Evolutionary conservation across 2,888 invertebrate genomes (phyloP).

Genomic region (Poecilus cupreus): DNA sequence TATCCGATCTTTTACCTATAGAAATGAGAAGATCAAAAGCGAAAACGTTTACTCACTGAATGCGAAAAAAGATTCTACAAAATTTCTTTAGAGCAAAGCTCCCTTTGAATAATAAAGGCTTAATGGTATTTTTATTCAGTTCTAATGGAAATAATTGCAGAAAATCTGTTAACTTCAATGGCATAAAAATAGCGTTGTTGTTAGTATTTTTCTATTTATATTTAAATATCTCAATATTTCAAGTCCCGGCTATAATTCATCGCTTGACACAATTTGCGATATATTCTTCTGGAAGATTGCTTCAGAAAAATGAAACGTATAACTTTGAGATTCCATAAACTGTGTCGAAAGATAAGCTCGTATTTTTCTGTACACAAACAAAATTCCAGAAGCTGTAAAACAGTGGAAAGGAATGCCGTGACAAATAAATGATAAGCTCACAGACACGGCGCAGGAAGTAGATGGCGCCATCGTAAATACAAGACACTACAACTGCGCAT

Average conservation of each 20-base stretch:
- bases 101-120: background rate
- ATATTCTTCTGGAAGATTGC: background rate
- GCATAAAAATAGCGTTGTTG: no score
- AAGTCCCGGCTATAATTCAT: background rate
- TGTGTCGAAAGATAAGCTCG: constrained; percentile 30
- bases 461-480: constrained; percentile 7
- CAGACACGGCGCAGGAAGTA: constrained; percentile 14
- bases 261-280: constrained; percentile 1
- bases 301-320: background rate
- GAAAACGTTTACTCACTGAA: background rate
- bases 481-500: background rate
- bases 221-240: no score
- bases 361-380: constrained; percentile 32
- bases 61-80: background rate
- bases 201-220: no score
- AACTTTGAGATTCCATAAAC: constrained; percentile 11
- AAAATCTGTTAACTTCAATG: background rate
- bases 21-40: background rate
- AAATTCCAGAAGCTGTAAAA: constrained; percentile 26
- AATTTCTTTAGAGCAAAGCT: background rate
- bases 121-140: background rate
- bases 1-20: background rate
- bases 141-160: background rate
- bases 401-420: constrained; percentile 36
- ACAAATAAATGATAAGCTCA: constrained; percentile 36